Evolutionary conservation across 1,140 invertebrate genomes (phyloP).

Genomic region (Gerris buenoi): DNA sequence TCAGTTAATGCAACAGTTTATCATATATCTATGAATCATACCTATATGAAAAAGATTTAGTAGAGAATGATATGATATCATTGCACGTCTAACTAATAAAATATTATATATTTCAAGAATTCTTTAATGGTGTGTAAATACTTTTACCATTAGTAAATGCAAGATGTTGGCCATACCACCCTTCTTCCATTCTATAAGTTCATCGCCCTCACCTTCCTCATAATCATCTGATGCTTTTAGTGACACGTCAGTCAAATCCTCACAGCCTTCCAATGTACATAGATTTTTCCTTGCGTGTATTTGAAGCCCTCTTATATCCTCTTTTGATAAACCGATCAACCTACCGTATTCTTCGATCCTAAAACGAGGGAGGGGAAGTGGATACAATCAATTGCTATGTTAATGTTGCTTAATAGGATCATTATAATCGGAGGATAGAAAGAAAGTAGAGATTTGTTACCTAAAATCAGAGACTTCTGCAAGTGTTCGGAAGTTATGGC

Average conservation of each 20-base stretch:
- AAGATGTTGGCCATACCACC: constrained; percentile 42
- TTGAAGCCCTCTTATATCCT: background rate
- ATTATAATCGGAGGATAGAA: no score
- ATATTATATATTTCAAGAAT: no score
- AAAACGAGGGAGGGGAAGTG: constrained; percentile 6
- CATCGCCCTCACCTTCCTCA: constrained; percentile 31
- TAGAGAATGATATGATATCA: no score
- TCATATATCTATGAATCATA: no score
- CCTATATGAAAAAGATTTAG: no score
- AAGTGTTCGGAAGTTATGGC: no score
- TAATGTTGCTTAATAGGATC: no score
- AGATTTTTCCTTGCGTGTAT: background rate
- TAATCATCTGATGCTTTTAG: background rate
- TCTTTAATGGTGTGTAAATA: no score
- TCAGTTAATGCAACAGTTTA: no score
- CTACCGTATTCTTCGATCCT: background rate
- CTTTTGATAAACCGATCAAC: background rate
- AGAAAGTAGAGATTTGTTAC: no score
- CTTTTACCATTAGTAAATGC: constrained; percentile 38
- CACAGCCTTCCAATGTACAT: background rate
- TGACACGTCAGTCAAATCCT: background rate
- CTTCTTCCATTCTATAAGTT: constrained; percentile 41
- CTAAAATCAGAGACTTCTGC: no score
- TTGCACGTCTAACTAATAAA: no score
- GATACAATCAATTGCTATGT: constrained; percentile 38